Conservation (phyloP, 2,113 vertebrate species). For the Hyaena hyaena region DNA sequence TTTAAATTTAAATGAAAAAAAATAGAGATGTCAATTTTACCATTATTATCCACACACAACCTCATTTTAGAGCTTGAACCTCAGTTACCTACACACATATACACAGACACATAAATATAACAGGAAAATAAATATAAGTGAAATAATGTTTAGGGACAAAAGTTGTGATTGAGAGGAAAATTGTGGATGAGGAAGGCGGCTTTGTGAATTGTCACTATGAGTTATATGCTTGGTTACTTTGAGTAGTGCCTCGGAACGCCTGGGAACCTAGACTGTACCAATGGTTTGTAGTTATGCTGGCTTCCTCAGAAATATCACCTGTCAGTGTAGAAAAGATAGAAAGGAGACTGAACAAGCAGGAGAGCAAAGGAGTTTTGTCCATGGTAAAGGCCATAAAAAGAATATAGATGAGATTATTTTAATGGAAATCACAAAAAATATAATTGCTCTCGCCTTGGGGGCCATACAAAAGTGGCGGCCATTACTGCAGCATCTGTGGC, state of each 20-base stretch:
- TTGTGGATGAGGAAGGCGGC: accelerated
- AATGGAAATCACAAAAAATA: neutral
- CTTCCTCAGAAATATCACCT: neutral
- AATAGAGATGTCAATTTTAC: neutral
- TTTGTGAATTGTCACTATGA: neutral
- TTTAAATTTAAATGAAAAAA: neutral
- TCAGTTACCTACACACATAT: neutral
- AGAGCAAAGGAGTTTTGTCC: neutral
- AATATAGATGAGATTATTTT: neutral
- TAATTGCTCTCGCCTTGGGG: neutral
- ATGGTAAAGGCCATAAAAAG: neutral
- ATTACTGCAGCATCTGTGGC: neutral
- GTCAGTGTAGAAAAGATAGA: neutral
- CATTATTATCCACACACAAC: neutral
- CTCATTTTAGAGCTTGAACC: neutral
- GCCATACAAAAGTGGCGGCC: accelerated
- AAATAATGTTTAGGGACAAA: neutral
- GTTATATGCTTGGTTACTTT: neutral
- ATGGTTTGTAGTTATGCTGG: neutral
- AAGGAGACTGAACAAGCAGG: neutral
- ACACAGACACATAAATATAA: neutral
- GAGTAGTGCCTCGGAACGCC: neutral
- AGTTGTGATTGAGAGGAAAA: neutral
- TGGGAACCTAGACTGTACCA: neutral
- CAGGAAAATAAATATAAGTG: neutral